Conservation (phyloP, 1,140 invertebrate genomes). For the Zaprionus kolodkinae region DNA sequence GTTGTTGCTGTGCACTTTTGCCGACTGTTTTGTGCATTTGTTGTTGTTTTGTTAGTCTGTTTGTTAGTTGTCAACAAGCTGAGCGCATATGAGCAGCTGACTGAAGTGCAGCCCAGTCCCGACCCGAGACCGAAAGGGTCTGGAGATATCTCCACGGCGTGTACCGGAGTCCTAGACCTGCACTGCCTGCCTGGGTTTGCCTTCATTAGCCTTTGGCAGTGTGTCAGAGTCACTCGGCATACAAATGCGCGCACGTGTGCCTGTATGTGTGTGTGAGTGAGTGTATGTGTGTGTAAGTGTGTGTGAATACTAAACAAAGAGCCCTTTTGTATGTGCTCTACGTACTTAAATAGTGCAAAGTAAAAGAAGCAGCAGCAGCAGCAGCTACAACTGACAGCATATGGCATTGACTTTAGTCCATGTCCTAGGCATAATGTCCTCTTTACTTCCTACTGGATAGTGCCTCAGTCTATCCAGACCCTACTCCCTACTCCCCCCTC, state of each 20-base stretch:
- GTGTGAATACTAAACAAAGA: conserved; percentile 65
- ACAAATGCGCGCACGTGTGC: conserved; percentile 8
- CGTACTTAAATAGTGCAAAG: conserved; percentile 30
- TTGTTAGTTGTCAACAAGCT: conserved; percentile 76
- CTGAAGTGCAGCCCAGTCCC: conserved; percentile 59
- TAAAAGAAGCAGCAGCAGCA: conserved; percentile 23
- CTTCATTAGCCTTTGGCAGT: conserved; percentile 80
- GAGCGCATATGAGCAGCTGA: conserved; percentile 61
- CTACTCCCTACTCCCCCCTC: too few relatives aligned
- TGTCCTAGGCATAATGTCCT: conserved; percentile 1
- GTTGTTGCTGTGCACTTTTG: conserved; percentile 59
- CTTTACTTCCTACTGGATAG: conserved; percentile 1
- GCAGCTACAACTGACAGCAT: conserved; percentile 27
- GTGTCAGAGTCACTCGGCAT: conserved; percentile 64
- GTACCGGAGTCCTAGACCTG: conserved; percentile 25
- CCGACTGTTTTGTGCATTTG: conserved; percentile 58
- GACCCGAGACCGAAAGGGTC: not conserved
- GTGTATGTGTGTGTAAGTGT: conserved; percentile 13
- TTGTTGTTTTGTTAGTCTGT: conserved; percentile 62
- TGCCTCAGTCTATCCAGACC: not conserved
- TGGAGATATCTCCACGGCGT: not conserved
- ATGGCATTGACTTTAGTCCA: conserved; percentile 76
- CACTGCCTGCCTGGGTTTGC: conserved; percentile 39
- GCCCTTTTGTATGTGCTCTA: conserved; percentile 53
- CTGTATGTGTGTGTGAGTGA: conserved; percentile 4